phyloP scores from a whole-genome alignment of 2,888 invertebrate genomes.

The Protula sp. region DNA sequence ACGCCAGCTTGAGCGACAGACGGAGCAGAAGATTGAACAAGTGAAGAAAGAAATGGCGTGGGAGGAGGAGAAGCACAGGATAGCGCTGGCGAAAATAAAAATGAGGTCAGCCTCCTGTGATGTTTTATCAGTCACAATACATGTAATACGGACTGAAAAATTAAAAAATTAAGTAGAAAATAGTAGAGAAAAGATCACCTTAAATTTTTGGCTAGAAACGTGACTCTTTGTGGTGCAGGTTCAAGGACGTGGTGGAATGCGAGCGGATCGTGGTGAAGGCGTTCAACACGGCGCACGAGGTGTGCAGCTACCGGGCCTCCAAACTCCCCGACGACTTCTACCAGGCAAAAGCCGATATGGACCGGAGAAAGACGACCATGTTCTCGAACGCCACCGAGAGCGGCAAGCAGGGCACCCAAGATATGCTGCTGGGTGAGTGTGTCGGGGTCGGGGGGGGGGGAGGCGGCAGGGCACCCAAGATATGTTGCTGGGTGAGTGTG shows the following conservation, averaged over 20 bases:
- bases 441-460: too few species aligned
- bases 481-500: too few species aligned
- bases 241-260: slow-evolving; percentile 51
- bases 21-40: slow-evolving; percentile 40
- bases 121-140: too few species aligned
- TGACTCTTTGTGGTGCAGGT: slow-evolving; percentile 40
- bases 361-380: slow-evolving; percentile 31
- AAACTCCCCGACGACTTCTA: slow-evolving; percentile 51
- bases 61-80: slow-evolving; percentile 51
- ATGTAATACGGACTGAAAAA: too few species aligned
- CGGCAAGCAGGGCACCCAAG: slow-evolving; percentile 15
- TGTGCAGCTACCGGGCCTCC: slow-evolving; percentile 46
- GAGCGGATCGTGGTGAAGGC: slow-evolving; percentile 49
- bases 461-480: too few species aligned
- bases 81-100: slow-evolving; percentile 46
- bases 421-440: background rate
- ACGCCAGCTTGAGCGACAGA: slow-evolving; percentile 41
- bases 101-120: slow-evolving; percentile 37
- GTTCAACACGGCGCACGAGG: slow-evolving; percentile 34
- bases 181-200: too few species aligned
- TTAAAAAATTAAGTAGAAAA: too few species aligned
- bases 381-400: slow-evolving; percentile 35
- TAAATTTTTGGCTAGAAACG: too few species aligned
- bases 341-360: slow-evolving; percentile 41
- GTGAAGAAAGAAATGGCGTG: slow-evolving; percentile 50